Conservation (phyloP, 2,888 invertebrate genomes). For the Azorinus chamasolen region DNA sequence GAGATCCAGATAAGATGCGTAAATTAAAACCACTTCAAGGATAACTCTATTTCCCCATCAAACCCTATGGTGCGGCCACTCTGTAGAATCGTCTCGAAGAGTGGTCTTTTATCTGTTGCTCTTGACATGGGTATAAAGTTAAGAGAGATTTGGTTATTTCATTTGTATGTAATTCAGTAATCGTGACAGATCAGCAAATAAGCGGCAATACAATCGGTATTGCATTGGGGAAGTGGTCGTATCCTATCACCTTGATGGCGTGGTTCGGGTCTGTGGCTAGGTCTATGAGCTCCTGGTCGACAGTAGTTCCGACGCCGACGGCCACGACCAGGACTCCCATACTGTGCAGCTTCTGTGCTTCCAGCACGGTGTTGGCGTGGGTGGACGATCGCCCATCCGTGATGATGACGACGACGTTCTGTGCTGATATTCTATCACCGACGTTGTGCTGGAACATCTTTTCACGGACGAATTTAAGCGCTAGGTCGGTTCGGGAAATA, state of each 20-base stretch:
- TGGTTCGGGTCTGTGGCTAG: conserved; percentile 30
- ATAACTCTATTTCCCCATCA: too few relatives aligned
- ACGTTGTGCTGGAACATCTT: conserved; percentile 24
- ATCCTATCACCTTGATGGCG: not conserved
- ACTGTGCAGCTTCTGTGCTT: conserved; percentile 28
- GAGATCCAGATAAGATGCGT: too few relatives aligned
- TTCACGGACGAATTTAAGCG: conserved; percentile 26
- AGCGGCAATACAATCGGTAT: too few relatives aligned
- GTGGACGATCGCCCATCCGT: conserved; percentile 41
- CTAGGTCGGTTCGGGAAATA: conserved; percentile 32
- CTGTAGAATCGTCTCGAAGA: too few relatives aligned
- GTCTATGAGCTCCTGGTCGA: conserved; percentile 16
- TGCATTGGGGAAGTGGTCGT: too few relatives aligned
- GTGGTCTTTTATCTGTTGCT: too few relatives aligned
- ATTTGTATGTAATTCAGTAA: too few relatives aligned
- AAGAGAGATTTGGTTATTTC: too few relatives aligned
- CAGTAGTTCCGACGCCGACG: conserved; percentile 31
- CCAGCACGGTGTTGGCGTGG: conserved; percentile 26
- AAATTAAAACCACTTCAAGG: too few relatives aligned
- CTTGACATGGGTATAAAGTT: too few relatives aligned
- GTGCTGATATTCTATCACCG: conserved; percentile 48
- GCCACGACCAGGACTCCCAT: conserved; percentile 35
- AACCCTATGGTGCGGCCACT: too few relatives aligned
- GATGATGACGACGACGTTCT: conserved; percentile 47
- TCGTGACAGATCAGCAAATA: too few relatives aligned